Evolutionary conservation across 1,140 invertebrate species (phyloP).

Genomic region (Caenorhabditis elegans): DNA sequence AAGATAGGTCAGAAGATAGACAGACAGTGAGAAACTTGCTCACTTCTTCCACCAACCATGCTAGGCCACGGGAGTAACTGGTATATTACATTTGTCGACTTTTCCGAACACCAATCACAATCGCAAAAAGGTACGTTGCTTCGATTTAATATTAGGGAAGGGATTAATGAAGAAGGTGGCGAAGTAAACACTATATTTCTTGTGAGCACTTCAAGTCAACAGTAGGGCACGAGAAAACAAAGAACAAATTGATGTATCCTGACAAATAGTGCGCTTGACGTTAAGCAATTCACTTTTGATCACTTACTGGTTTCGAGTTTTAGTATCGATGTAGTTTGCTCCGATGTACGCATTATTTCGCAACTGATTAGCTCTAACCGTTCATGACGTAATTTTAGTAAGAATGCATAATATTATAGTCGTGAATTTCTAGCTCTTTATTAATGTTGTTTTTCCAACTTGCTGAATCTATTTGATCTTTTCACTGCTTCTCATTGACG

Average conservation of each 20-base stretch:
- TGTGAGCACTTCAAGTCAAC: conserved; percentile 27
- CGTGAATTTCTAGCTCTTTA: neutral
- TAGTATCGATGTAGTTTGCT: neutral
- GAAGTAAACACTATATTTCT: conserved; percentile 11
- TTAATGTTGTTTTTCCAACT: neutral
- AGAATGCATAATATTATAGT: too few relatives aligned
- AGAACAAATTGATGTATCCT: conserved; percentile 14
- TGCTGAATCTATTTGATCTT: conserved; percentile 1
- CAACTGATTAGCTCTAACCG: too few relatives aligned
- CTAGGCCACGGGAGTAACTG: neutral
- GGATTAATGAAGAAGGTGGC: conserved; percentile 6
- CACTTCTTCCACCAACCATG: neutral
- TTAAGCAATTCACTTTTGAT: conserved; percentile 32
- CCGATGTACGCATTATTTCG: too few relatives aligned
- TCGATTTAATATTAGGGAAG: neutral
- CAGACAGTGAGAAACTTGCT: too few relatives aligned
- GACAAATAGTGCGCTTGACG: conserved; percentile 10
- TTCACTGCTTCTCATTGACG: neutral
- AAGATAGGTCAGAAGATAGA: too few relatives aligned
- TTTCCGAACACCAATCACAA: conserved; percentile 1
- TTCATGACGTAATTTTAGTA: too few relatives aligned
- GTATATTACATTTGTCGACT: conserved; percentile 10
- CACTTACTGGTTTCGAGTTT: neutral
- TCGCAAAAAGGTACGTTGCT: neutral
- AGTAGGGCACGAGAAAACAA: conserved; percentile 17